Evolutionary conservation across 2,888 invertebrate genomes (phyloP).

Genomic region (Erpobdella octoculata): DNA sequence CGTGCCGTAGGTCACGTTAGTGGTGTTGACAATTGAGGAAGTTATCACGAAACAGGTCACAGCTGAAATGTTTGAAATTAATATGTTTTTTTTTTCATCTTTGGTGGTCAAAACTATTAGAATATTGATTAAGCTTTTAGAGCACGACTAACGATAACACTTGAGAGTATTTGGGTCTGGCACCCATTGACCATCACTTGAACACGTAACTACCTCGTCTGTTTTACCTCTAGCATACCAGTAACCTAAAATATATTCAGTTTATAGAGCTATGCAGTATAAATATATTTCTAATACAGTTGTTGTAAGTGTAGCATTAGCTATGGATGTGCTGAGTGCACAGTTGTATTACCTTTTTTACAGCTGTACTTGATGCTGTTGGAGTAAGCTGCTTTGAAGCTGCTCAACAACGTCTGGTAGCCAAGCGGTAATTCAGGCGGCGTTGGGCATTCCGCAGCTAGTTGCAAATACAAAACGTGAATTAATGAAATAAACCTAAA

Average conservation of each 20-base stretch:
- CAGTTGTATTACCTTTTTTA: background rate
- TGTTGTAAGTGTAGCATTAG: background rate
- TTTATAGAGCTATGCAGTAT: background rate
- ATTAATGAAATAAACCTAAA: background rate
- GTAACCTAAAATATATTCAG: background rate
- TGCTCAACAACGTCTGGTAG: background rate
- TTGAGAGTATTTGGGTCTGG: background rate
- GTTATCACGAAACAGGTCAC: background rate
- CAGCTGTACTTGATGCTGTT: constrained; percentile 17
- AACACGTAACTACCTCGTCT: constrained; percentile 6
- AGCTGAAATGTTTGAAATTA: background rate
- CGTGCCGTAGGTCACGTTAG: background rate
- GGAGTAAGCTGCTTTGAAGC: constrained; percentile 14
- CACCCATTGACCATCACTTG: background rate
- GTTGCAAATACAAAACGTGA: background rate
- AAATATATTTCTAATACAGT: background rate
- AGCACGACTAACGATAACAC: constrained; percentile 8
- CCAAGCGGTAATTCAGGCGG: constrained; percentile 8
- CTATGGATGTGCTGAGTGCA: background rate
- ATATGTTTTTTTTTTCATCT: too few species aligned
- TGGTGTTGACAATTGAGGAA: background rate
- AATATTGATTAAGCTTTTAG: too few species aligned
- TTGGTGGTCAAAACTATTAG: background rate
- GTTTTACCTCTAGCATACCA: background rate
- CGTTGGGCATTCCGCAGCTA: background rate